These are phyloP conservation scores for Hypselothyrea guttata DNA, from an alignment of 2,888 invertebrate genomes.

Conservation along the genomic window DNA sequence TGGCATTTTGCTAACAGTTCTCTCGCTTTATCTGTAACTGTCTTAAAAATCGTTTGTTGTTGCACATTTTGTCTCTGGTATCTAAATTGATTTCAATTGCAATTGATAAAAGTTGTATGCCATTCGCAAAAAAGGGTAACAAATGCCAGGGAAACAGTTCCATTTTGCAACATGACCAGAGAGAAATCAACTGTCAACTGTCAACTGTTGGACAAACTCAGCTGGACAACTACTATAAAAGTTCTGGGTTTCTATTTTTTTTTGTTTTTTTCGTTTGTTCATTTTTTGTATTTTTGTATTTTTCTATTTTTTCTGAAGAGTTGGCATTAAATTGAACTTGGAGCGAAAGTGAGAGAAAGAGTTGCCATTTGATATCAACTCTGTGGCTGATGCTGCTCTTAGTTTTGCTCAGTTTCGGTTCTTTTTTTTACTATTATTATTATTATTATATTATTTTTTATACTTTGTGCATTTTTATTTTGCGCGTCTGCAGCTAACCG, in stretches of 20 bases:
- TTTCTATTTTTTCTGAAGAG: conserved; percentile 15
- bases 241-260: conserved; percentile 12
- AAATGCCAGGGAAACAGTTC: background rate
- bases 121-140: background rate
- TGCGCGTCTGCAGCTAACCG: conserved; percentile 14
- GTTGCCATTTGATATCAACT: conserved; percentile 9
- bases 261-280: background rate
- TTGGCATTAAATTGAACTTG: conserved; percentile 54
- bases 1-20: too few species aligned
- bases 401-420: conserved; percentile 6
- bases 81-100: conserved; percentile 47
- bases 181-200: conserved; percentile 26
- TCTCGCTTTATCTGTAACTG: too few species aligned
- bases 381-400: conserved; percentile 6
- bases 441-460: background rate
- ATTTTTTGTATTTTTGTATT: conserved; percentile 10
- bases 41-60: conserved; percentile 13
- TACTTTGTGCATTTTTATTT: background rate
- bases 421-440: background rate
- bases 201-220: conserved; percentile 29
- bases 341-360: conserved; percentile 3
- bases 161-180: conserved; percentile 5
- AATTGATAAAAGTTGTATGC: conserved; percentile 41
- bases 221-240: conserved; percentile 28
- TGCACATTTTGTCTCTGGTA: conserved; percentile 27